Base-by-base conservation (phyloP, 2,888 invertebrate genomes). In the Digitonthophagus gazella region DNA sequence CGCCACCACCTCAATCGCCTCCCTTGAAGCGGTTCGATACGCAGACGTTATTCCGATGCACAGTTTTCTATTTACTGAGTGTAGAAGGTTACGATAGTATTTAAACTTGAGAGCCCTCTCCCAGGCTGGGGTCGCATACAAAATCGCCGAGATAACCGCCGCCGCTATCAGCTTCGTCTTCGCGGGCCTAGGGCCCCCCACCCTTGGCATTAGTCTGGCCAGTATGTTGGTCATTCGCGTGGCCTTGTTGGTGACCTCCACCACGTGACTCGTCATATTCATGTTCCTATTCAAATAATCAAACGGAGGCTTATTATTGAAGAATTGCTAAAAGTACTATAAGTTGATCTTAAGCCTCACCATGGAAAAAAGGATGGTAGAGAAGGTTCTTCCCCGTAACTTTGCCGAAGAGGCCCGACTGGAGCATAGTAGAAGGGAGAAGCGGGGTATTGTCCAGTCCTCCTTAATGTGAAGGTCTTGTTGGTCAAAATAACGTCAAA, bases 121-220 rank as follows among this genome's bases (percentile, higher is more conserved):
- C 69, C 71, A 71, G 2, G 63, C 58, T 19, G 71, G 71, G 5
- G 69, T 64, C 1, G 67, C 69, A 44, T 69, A 69, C 18, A 67
- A n/a, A 8, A 67, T 4, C 0, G 18, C 56, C 5, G 66, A 19
- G 8, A 54, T 55, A 1, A 64, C 64, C 1, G 69, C 69, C 2
- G 66, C n/a, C 22, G 68, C 61, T 6, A 74, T 55, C 5, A 71
- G 14, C 28, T 56, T 14, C 18, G 72, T 69, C 58, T 64, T 73
- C n/a, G 66, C 19, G 28, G 44, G 15, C 5, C 56, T 44, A 0
- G 70, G 73, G 0, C 74, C 74, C 0, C 70, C 71, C 19, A 72
- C 64, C 63, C 73, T 74, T 11, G 72, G 68, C 73, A 75, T 72
- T 15, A 74, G 57, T 22, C 72, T 63, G 16, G 58, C 15, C 6